A percentile compares a stretch with the other conserved stretches of the same genome.
These are phyloP conservation scores for Saturnia pavonia DNA, from an alignment of 2,888 invertebrate species.

Conservation along the genomic window DNA sequence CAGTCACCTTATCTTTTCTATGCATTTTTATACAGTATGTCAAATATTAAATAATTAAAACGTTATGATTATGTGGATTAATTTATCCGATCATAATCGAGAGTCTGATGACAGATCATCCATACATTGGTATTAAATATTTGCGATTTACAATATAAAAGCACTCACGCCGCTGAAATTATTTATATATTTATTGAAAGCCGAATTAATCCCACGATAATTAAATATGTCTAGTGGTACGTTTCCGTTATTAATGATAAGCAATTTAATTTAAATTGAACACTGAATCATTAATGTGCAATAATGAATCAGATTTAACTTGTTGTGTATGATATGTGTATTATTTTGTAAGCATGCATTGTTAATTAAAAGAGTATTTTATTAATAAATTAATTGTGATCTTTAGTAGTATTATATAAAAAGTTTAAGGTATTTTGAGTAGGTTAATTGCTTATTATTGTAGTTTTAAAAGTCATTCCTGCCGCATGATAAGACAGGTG, in stretches of 20 bases:
- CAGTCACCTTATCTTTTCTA: too few relatives aligned
- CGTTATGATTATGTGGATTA: background rate
- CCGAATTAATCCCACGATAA: conserved; percentile 37
- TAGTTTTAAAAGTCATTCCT: too few relatives aligned
- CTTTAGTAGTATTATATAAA: too few relatives aligned
- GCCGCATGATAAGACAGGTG: too few relatives aligned
- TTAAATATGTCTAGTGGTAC: conserved; percentile 25
- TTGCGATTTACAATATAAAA: background rate
- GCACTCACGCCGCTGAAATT: conserved; percentile 26
- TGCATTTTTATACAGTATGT: too few relatives aligned
- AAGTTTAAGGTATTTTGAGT: too few relatives aligned
- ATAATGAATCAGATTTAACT: conserved; percentile 1
- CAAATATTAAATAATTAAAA: too few relatives aligned
- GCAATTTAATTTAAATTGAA: conserved; percentile 26
- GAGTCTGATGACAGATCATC: background rate
- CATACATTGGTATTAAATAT: background rate
- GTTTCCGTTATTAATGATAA: conserved; percentile 21
- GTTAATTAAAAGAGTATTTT: too few relatives aligned
- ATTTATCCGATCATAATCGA: background rate
- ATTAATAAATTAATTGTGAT: too few relatives aligned
- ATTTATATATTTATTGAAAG: conserved; percentile 34
- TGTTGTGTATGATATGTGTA: background rate
- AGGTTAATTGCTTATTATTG: too few relatives aligned
- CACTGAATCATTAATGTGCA: background rate
- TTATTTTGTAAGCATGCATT: background rate